Percentiles rank a stretch among this genome's conserved stretches.
Evolutionary conservation across 2,113 vertebrate genomes (phyloP).

Genomic region (Aramus guarauna): DNA sequence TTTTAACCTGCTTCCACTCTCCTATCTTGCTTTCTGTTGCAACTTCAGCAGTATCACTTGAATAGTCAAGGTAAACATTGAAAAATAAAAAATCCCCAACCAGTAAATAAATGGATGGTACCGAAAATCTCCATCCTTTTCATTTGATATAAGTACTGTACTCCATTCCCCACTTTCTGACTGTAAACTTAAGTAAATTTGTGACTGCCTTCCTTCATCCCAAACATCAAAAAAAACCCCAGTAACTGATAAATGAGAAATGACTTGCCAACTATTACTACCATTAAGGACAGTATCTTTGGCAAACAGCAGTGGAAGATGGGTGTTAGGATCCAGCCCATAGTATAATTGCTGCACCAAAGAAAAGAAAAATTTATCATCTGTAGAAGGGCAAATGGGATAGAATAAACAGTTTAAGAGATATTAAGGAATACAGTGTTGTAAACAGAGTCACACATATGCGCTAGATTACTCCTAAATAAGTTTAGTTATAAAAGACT

Average conservation of each 20-base stretch:
- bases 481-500: neutral
- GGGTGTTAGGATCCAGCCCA: neutral
- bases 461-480: neutral
- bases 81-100: neutral
- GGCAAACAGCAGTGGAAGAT: neutral
- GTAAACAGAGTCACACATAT: neutral
- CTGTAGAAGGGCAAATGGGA: neutral
- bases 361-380: neutral
- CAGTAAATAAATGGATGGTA: neutral
- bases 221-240: neutral
- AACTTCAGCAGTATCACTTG: neutral
- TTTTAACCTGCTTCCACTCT: neutral
- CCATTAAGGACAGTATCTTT: neutral
- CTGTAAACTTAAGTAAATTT: neutral
- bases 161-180: neutral
- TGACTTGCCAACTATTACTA: neutral
- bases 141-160: neutral
- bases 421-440: neutral
- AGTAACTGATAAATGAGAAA: neutral
- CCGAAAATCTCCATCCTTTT: neutral
- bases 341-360: neutral
- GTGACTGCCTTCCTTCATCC: neutral
- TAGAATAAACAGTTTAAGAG: neutral
- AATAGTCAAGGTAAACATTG: neutral
- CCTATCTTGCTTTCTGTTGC: neutral